Percentiles rank a stretch among this genome's conserved stretches.
Evolutionary conservation across 2,888 invertebrate genomes (phyloP).

Genomic region (Eueremaeus valkanovi): DNA sequence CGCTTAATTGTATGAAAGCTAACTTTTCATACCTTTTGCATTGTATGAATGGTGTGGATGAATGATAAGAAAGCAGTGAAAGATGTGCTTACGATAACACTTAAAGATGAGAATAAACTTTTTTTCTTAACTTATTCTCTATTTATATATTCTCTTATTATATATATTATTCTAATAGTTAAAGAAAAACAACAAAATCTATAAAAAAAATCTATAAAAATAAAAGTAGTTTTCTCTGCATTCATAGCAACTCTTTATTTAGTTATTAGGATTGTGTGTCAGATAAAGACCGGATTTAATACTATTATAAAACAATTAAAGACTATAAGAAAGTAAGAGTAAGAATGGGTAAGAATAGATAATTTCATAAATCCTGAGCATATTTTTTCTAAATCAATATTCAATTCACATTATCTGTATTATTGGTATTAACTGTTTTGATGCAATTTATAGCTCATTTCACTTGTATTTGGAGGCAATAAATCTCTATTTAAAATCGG

Average conservation of each 20-base stretch:
- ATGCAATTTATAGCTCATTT: conserved; percentile 11
- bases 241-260: neutral
- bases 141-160: conserved; percentile 4
- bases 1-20: neutral
- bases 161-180: neutral
- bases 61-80: neutral
- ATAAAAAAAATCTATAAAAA: neutral
- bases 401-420: too few species aligned
- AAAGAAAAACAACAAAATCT: neutral
- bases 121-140: neutral
- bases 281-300: neutral
- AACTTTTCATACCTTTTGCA: neutral
- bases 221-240: neutral
- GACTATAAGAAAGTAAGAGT: neutral
- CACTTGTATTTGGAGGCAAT: neutral
- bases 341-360: conserved; percentile 5
- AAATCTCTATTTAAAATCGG: neutral
- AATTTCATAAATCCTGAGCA: too few species aligned
- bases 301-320: too few species aligned
- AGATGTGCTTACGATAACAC: neutral
- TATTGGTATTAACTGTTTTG: too few species aligned
- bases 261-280: neutral
- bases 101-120: neutral
- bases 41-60: neutral
- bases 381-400: too few species aligned